phyloP scores from a whole-genome alignment of 2,888 invertebrate species.

The Antheraea assamensis region DNA sequence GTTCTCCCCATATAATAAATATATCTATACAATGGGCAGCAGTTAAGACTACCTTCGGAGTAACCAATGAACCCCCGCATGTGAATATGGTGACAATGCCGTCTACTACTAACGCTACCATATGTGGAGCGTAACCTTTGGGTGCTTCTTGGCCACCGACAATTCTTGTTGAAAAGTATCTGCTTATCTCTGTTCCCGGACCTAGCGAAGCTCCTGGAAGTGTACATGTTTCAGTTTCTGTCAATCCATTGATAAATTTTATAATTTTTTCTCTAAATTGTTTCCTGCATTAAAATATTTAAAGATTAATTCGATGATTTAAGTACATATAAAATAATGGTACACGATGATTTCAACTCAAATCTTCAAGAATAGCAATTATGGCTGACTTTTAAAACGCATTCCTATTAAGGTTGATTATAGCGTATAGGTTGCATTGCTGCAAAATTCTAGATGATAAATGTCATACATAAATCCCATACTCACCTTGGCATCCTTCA shows the following conservation, averaged over 20 bases:
- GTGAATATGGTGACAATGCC: slow-evolving; percentile 27
- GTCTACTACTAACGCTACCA: slow-evolving; percentile 43
- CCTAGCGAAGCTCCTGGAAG: slow-evolving; percentile 29
- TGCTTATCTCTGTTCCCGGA: slow-evolving; percentile 11
- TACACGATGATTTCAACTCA: too few species aligned
- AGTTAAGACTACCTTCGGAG: neutral
- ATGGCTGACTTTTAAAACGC: too few species aligned
- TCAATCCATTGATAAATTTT: neutral
- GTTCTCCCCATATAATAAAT: neutral
- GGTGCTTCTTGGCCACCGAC: slow-evolving; percentile 43
- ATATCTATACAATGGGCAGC: slow-evolving; percentile 16
- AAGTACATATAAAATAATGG: too few species aligned
- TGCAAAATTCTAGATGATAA: too few species aligned
- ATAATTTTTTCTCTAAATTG: too few species aligned
- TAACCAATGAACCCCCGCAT: slow-evolving; percentile 34
- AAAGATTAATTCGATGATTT: too few species aligned
- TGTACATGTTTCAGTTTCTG: neutral
- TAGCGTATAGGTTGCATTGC: too few species aligned
- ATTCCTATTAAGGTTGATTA: too few species aligned
- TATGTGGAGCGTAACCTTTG: slow-evolving; percentile 37
- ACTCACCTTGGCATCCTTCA: neutral
- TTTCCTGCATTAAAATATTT: too few species aligned
- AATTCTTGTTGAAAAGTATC: slow-evolving; percentile 23
- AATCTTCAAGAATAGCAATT: too few species aligned
- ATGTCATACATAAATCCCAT: neutral